Percentiles rank a stretch among this genome's conserved stretches.
phyloP scores from a whole-genome alignment of 2,797 vertebrate genomes.

The Lepilemur ruficaudatus region DNA sequence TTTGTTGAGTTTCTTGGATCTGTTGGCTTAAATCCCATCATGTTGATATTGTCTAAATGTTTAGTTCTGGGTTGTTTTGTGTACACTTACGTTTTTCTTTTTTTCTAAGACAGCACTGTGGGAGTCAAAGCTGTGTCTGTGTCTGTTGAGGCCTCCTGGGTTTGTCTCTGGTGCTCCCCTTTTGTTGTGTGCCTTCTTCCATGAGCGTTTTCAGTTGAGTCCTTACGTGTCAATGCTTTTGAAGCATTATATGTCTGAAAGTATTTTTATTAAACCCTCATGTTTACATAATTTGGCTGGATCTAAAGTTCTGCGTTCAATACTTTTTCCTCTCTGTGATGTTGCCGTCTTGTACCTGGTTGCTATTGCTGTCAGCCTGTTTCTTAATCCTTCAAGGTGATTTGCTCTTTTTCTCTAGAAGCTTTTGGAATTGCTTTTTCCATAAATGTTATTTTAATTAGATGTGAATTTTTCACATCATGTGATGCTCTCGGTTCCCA shows the following conservation, averaged over 20 bases:
- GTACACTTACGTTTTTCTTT: background rate
- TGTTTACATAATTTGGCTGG: background rate
- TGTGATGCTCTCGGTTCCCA: background rate
- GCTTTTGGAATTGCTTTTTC: background rate
- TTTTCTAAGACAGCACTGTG: background rate
- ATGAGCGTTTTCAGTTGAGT: background rate
- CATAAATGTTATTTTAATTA: background rate
- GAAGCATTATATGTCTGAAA: background rate
- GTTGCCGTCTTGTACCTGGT: background rate
- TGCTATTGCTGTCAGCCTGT: background rate
- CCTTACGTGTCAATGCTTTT: background rate
- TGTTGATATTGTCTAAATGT: background rate
- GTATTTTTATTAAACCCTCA: background rate
- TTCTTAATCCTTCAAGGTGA: background rate
- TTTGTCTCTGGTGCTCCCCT: background rate
- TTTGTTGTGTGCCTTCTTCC: background rate
- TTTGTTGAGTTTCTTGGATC: background rate
- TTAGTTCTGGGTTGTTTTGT: background rate
- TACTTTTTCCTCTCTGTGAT: background rate
- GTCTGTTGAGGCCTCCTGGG: background rate
- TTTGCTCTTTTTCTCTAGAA: background rate
- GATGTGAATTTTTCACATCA: background rate
- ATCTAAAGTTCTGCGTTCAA: background rate
- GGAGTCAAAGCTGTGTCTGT: background rate
- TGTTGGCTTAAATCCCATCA: background rate